A percentile compares a stretch with the other conserved stretches of the same genome.
phyloP scores from a whole-genome alignment of 2,113 vertebrate genomes.

The Atrichornis clamosus region DNA sequence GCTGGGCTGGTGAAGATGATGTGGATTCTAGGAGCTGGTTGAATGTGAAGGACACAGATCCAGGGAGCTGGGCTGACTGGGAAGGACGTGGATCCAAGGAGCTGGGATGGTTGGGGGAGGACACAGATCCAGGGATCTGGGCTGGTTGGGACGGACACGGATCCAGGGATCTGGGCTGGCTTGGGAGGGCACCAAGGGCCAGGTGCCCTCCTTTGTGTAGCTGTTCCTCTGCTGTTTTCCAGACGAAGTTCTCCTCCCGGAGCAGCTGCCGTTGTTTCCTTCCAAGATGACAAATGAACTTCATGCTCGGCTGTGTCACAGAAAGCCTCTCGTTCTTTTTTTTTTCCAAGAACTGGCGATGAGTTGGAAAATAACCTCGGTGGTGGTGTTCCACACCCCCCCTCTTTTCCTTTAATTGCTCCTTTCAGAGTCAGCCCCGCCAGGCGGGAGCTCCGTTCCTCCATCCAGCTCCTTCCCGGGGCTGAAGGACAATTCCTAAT shows the following conservation, averaged over 20 bases:
- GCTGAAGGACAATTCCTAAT: conserved; percentile 24
- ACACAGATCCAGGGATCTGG: no score
- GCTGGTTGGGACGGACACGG: accelerated
- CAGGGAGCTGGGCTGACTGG: accelerated
- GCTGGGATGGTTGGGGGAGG: no score
- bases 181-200: accelerated
- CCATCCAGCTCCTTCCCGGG: background rate
- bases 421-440: background rate
- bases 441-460: background rate
- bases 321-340: background rate
- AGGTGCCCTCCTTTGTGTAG: accelerated
- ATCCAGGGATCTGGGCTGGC: background rate
- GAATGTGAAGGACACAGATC: accelerated
- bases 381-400: background rate
- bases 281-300: conserved; percentile 23
- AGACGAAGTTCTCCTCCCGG: background rate
- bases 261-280: background rate
- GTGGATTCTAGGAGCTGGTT: no score
- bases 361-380: conserved; percentile 1
- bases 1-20: no score
- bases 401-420: background rate
- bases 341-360: background rate
- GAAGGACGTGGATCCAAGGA: no score
- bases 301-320: background rate
- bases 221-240: background rate